Evolutionary conservation across 2,113 vertebrate species (phyloP), one percentile per base, ranked within the genome.

Genomic region (Marmota monax): DNA sequence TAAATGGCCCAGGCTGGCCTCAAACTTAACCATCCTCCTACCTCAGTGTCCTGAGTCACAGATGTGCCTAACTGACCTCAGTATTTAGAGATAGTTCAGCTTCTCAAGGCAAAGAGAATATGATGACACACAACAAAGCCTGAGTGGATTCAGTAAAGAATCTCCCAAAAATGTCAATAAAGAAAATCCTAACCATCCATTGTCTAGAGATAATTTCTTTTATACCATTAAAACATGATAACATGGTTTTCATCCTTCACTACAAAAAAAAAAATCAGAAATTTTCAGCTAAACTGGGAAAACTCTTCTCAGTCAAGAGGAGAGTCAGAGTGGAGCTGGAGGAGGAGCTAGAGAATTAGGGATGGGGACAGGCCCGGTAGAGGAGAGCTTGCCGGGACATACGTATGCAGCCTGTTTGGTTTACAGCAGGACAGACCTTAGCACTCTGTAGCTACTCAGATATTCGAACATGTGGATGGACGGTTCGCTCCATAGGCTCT

Each of bases 381-480:
- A 42, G 12, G 32, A 10, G 45, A 16, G 27, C 61, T 88, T 10
- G 4, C 39, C 4, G 0, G 37, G 39, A 53, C 5, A 0, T 17
- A 20, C 23, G 16, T 39, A 25, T 10, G 27, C 18, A 17, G 37
- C 48, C 48, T 56, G 22, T 83, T 93, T 34, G 32, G 0, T 12
- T 45, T 10, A 63, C 61, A 63, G 61, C 25, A n/a, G 65, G 53
- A 29, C 42, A 34, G 51, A 18, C 18, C 23, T 20, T 45, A n/a
- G 48, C 29, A 7, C 25, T 0, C 10, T 0, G 4, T 2, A 37
- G 16, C 22, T 51, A 10, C 74, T 39, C 0, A 1, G n/a, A 1
- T 20, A 22, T 32, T 67, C 34, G 45, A 73, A 34, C 4, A 23
- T 37, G 2, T 0, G 5, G 83, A 3, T 11, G 51, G 61, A 6